Conservation (phyloP, 2,797 vertebrate species). For the Pipistrellus kuhlii region DNA sequence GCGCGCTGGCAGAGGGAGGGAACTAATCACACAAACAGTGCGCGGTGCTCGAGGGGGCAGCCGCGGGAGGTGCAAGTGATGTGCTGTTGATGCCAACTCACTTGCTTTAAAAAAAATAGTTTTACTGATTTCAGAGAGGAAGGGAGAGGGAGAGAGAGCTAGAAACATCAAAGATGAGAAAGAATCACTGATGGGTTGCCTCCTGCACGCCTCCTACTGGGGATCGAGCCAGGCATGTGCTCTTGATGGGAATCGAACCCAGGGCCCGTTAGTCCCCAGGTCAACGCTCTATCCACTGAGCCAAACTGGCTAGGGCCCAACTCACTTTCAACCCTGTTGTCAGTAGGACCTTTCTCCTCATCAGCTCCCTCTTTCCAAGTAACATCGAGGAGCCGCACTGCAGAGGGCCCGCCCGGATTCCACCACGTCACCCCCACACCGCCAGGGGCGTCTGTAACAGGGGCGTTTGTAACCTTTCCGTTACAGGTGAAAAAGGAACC, state of each 20-base stretch:
- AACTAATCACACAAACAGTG: conserved; percentile 80
- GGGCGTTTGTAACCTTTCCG: too few relatives aligned
- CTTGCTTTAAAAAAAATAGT: too few relatives aligned
- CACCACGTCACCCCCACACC: not conserved
- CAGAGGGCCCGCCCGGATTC: conserved; percentile 52
- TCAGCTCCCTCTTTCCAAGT: conserved; percentile 63
- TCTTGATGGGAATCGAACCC: too few relatives aligned
- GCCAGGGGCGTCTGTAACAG: not conserved
- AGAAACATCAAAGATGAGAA: too few relatives aligned
- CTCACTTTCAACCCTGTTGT: conserved; percentile 69
- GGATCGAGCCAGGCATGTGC: too few relatives aligned
- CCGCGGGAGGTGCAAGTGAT: conserved; percentile 67
- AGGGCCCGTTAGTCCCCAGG: too few relatives aligned
- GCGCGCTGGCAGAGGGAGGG: conserved; percentile 75
- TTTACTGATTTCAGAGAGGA: too few relatives aligned
- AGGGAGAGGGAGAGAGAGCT: too few relatives aligned
- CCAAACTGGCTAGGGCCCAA: not conserved
- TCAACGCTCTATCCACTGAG: too few relatives aligned
- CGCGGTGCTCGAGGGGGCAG: conserved; percentile 66
- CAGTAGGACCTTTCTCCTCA: conserved; percentile 64
- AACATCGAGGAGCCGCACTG: conserved; percentile 59
- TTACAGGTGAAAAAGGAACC: conserved; percentile 36
- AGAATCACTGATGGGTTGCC: too few relatives aligned
- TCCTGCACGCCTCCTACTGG: too few relatives aligned
- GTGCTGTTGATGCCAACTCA: conserved; percentile 56